These are phyloP conservation scores for Volucella inflata DNA, from an alignment of 2,888 invertebrate genomes.

Conservation along the genomic window DNA sequence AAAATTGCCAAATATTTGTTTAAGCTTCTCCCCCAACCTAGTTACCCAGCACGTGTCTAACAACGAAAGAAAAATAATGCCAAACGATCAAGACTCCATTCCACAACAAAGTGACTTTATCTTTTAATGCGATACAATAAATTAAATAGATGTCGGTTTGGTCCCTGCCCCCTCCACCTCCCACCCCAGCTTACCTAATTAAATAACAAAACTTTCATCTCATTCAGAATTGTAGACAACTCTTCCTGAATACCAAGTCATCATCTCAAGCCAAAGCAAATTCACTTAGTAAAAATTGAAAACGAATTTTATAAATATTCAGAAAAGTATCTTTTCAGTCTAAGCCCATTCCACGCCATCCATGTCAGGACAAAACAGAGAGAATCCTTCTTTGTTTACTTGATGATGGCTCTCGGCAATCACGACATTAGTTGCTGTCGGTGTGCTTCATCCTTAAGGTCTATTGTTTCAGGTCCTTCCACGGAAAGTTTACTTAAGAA, in stretches of 20 bases:
- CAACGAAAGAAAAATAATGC: too few species aligned
- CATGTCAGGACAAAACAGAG: neutral
- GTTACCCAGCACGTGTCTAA: too few species aligned
- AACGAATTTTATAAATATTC: constrained; percentile 54
- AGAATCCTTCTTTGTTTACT: constrained; percentile 43
- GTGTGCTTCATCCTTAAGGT: constrained; percentile 4
- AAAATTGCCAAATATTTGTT: too few species aligned
- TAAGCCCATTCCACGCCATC: neutral
- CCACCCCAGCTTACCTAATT: neutral
- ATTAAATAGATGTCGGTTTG: neutral
- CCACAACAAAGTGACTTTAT: too few species aligned
- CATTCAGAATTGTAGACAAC: constrained; percentile 14
- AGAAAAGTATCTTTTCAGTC: constrained; percentile 1
- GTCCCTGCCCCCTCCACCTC: neutral
- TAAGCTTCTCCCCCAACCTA: too few species aligned
- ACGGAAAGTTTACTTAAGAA: constrained; percentile 15
- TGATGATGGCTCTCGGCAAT: constrained; percentile 46
- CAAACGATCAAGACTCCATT: too few species aligned
- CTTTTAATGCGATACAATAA: too few species aligned
- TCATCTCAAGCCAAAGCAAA: constrained; percentile 29
- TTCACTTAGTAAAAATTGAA: constrained; percentile 56
- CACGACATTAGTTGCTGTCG: constrained; percentile 48
- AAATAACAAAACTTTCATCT: constrained; percentile 13
- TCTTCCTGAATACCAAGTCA: constrained; percentile 24
- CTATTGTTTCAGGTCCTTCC: neutral